These are phyloP conservation scores for Eucera pruinosa DNA, from an alignment of 2,888 invertebrate species.

Conservation along the genomic window DNA sequence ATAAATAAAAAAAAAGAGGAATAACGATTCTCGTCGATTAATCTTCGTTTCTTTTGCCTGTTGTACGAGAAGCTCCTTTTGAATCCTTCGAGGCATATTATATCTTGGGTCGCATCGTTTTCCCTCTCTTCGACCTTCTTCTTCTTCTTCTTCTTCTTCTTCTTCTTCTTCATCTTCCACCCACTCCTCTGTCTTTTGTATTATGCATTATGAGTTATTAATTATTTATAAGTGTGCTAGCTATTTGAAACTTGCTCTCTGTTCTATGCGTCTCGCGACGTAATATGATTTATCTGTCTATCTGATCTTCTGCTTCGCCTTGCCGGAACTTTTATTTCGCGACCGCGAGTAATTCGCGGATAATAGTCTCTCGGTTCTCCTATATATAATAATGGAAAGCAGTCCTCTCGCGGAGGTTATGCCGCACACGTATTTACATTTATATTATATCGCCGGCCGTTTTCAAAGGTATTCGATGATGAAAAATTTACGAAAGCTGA, in stretches of 20 bases:
- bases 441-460: constrained; percentile 27
- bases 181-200: constrained; percentile 29
- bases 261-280: constrained; percentile 35
- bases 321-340: constrained; percentile 35
- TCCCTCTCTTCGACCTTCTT: constrained; percentile 1
- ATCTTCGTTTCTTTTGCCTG: constrained; percentile 65
- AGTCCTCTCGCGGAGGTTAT: background rate
- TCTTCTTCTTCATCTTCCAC: background rate
- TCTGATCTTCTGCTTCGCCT: constrained; percentile 29
- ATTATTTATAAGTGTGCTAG: constrained; percentile 66
- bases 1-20: constrained; percentile 26
- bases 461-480: constrained; percentile 12
- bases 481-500: constrained; percentile 10
- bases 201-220: constrained; percentile 64
- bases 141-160: background rate
- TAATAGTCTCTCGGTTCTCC: constrained; percentile 7
- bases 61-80: constrained; percentile 46
- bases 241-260: constrained; percentile 44
- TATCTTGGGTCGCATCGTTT: constrained; percentile 55
- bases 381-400: constrained; percentile 2
- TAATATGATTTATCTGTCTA: constrained; percentile 50
- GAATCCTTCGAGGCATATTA: constrained; percentile 55
- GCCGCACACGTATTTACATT: constrained; percentile 29
- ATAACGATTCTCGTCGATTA: constrained; percentile 55
- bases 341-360: constrained; percentile 41